Conservation (phyloP, 2,113 vertebrate genomes). For the Triplophysa siluroides region DNA sequence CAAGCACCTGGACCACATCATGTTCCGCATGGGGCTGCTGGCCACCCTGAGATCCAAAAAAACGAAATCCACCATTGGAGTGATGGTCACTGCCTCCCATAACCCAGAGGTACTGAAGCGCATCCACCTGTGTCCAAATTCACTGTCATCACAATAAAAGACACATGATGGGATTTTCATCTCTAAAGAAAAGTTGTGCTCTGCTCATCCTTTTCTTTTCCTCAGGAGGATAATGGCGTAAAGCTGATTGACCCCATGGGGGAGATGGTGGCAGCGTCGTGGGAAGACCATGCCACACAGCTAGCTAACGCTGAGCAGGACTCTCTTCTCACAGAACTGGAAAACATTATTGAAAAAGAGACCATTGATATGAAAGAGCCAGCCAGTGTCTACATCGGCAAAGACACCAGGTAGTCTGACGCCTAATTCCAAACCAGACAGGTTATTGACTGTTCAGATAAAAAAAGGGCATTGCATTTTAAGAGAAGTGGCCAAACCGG, state of each 20-base stretch:
- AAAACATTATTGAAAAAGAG: slow-evolving; percentile 80
- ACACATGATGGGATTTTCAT: background rate
- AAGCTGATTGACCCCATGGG: slow-evolving; percentile 94
- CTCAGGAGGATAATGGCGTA: slow-evolving; percentile 93
- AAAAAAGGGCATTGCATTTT: background rate
- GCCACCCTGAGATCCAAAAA: slow-evolving; percentile 84
- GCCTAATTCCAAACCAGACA: background rate
- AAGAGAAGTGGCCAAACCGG: slow-evolving; percentile 5
- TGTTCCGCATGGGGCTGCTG: slow-evolving; percentile 96
- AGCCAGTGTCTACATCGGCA: slow-evolving; percentile 82
- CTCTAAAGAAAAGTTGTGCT: background rate
- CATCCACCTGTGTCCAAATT: background rate
- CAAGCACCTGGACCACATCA: slow-evolving; percentile 83
- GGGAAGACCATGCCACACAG: slow-evolving; percentile 88
- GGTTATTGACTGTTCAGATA: background rate
- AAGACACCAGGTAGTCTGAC: slow-evolving; percentile 86
- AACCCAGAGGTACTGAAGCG: slow-evolving; percentile 85
- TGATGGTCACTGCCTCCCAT: slow-evolving; percentile 97
- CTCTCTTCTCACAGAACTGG: slow-evolving; percentile 71
- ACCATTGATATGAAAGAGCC: slow-evolving; percentile 75
- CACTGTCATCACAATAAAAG: background rate
- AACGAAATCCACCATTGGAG: slow-evolving; percentile 80
- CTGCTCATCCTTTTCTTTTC: background rate
- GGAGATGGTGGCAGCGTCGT: slow-evolving; percentile 87
- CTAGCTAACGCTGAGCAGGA: slow-evolving; percentile 88